These are phyloP conservation scores for Carabus problematicus DNA, from an alignment of 2,888 invertebrate species.

Conservation along the genomic window DNA sequence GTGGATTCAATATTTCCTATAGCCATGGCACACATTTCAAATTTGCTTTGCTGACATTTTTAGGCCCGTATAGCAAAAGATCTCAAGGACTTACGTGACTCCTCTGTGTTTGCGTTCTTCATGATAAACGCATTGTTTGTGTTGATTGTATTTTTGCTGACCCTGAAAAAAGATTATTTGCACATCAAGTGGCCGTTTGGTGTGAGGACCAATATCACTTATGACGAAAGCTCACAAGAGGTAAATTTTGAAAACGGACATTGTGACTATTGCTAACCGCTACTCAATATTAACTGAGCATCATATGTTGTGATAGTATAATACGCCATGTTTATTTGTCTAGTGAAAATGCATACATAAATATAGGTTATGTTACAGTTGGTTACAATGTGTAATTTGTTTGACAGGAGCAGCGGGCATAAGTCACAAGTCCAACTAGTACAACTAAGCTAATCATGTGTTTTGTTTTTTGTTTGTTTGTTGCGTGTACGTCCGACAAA, in stretches of 20 bases:
- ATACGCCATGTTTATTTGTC: no score
- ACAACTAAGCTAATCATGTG: slow-evolving; percentile 32
- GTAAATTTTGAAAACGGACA: slow-evolving; percentile 66
- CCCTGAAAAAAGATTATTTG: slow-evolving; percentile 96
- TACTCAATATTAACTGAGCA: no score
- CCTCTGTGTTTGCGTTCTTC: slow-evolving; percentile 95
- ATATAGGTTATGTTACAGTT: no score
- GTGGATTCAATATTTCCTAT: neutral
- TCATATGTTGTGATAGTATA: no score
- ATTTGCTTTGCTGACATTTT: slow-evolving; percentile 56
- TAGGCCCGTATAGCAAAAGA: slow-evolving; percentile 90
- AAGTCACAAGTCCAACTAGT: slow-evolving; percentile 36
- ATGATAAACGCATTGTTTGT: slow-evolving; percentile 99
- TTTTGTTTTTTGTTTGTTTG: slow-evolving; percentile 29
- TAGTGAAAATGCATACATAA: no score
- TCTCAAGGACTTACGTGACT: slow-evolving; percentile 93
- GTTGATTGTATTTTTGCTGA: slow-evolving; percentile 96
- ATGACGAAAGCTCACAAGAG: slow-evolving; percentile 89
- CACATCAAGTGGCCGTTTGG: slow-evolving; percentile 97
- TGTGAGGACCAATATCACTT: slow-evolving; percentile 91
- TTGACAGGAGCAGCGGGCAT: neutral
- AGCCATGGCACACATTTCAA: slow-evolving; percentile 24
- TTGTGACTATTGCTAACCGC: slow-evolving; percentile 45
- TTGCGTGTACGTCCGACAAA: slow-evolving; percentile 11
- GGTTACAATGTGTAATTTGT: no score